Conservation (phyloP, 2,888 invertebrate species). For the Aproaerema taeniolella region DNA sequence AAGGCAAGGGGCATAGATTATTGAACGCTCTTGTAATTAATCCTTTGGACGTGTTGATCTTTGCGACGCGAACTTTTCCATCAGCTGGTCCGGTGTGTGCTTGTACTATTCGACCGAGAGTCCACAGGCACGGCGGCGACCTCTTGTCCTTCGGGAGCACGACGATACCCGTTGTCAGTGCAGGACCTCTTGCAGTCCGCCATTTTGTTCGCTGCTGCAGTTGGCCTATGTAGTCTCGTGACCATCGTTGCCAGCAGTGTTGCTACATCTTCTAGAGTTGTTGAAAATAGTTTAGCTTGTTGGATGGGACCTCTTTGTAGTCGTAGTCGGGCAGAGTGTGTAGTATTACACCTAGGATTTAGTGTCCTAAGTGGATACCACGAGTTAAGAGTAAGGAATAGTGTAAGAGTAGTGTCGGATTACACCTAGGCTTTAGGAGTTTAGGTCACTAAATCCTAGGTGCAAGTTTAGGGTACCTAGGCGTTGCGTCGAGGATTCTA, state of each 20-base stretch:
- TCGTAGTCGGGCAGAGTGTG: conserved; percentile 15
- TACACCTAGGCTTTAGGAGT: too few species aligned
- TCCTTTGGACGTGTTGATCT: not conserved
- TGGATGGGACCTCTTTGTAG: conserved; percentile 3
- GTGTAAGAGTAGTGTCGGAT: too few species aligned
- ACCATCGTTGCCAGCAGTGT: conserved; percentile 1
- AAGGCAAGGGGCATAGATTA: conserved; percentile 3
- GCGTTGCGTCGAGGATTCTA: too few species aligned
- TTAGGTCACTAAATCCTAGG: too few species aligned
- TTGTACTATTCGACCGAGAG: conserved; percentile 1
- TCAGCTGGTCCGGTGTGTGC: conserved; percentile 14
- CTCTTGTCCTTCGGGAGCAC: conserved; percentile 14
- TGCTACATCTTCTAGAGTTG: conserved; percentile 11
- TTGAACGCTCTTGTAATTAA: not conserved
- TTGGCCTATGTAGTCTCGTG: conserved; percentile 5
- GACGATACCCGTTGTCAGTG: not conserved
- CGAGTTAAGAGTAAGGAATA: too few species aligned
- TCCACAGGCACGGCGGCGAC: conserved; percentile 23
- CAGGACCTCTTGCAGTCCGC: not conserved
- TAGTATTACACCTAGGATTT: too few species aligned
- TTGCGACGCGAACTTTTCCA: conserved; percentile 17
- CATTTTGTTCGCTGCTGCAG: conserved; percentile 2
- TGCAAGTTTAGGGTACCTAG: too few species aligned
- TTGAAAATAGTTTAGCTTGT: conserved; percentile 7
- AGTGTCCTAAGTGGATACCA: too few species aligned